These are phyloP conservation scores for Tortrix viridana DNA, from an alignment of 2,888 invertebrate species.

Conservation along the genomic window DNA sequence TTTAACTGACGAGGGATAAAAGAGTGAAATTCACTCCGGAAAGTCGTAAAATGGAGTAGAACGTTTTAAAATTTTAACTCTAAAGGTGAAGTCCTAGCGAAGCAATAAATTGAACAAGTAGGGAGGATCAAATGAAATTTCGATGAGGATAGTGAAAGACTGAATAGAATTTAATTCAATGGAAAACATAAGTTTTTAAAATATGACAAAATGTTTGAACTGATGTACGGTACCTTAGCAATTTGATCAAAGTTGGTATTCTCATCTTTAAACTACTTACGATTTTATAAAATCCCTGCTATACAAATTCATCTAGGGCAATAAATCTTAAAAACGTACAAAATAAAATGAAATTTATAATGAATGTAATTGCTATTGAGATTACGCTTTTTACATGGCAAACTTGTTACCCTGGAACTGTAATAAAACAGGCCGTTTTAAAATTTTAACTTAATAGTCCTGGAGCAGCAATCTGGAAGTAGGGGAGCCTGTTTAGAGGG, in stretches of 20 bases:
- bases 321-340: background rate
- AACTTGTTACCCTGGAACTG: background rate
- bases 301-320: background rate
- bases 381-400: background rate
- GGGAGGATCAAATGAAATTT: no score
- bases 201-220: no score
- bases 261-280: no score
- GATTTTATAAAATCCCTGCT: no score
- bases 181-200: no score
- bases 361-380: background rate
- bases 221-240: no score
- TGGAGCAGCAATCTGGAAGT: constrained; percentile 27
- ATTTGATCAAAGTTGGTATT: no score
- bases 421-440: constrained; percentile 32
- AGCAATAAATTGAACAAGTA: background rate
- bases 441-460: constrained; percentile 31
- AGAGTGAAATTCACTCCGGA: background rate
- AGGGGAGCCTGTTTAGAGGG: constrained; percentile 22
- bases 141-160: no score
- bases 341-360: background rate
- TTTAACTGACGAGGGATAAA: background rate
- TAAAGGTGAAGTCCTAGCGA: background rate
- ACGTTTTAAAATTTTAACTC: constrained; percentile 5
- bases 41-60: constrained; percentile 3
- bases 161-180: no score